phyloP scores from a whole-genome alignment of 2,113 vertebrate species.

The Penelope pileata region DNA sequence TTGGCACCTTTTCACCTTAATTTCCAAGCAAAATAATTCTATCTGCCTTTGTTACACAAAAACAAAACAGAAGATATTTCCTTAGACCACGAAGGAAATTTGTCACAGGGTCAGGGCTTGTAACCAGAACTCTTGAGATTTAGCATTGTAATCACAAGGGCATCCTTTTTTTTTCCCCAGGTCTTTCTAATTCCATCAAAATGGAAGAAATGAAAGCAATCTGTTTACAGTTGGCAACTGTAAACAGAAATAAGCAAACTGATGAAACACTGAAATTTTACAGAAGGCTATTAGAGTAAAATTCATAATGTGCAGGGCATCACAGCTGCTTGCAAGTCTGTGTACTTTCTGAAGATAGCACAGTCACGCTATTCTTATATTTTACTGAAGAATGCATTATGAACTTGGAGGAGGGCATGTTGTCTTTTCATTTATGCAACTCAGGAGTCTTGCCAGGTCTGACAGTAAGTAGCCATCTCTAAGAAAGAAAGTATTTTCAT shows the following conservation, averaged over 20 bases:
- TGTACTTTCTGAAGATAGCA: not conserved
- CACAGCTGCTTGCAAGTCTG: not conserved
- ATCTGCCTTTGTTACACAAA: not conserved
- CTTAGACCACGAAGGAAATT: not conserved
- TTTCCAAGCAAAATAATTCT: not conserved
- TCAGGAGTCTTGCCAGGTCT: not conserved
- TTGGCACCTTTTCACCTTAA: not conserved
- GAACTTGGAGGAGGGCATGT: accelerated
- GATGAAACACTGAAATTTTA: not conserved
- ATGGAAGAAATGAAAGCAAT: not conserved
- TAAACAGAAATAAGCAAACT: not conserved
- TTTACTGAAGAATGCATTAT: not conserved
- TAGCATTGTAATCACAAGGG: not conserved
- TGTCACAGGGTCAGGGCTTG: not conserved
- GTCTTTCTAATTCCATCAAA: not conserved
- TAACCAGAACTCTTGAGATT: not conserved
- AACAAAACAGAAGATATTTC: not conserved
- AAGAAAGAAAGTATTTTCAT: not conserved
- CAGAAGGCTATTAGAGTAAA: not conserved
- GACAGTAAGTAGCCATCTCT: not conserved
- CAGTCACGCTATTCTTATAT: not conserved
- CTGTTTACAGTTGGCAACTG: not conserved
- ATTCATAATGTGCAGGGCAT: not conserved
- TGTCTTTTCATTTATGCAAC: not conserved
- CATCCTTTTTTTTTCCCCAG: not conserved